phyloP scores from a whole-genome alignment of 2,113 vertebrate genomes.

The Pyxicephalus adspersus region DNA sequence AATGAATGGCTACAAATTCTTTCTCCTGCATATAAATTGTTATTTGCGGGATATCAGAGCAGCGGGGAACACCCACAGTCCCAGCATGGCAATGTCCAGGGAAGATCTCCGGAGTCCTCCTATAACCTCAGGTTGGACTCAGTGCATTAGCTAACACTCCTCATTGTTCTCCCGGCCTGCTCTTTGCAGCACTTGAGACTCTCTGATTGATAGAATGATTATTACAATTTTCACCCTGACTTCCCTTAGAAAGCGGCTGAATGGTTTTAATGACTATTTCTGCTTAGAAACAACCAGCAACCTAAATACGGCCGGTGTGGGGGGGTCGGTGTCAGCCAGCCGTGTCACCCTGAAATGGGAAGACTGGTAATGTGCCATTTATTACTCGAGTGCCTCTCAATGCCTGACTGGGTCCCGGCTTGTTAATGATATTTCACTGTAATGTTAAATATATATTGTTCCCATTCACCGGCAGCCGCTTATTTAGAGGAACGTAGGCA shows the following conservation, averaged over 20 bases:
- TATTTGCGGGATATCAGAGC: too few relatives aligned
- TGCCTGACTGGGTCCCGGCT: background rate
- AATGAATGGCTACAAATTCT: too few relatives aligned
- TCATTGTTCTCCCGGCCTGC: background rate
- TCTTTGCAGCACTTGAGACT: constrained; percentile 12
- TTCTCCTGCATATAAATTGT: too few relatives aligned
- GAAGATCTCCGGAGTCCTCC: background rate
- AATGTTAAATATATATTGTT: background rate
- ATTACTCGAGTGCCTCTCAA: constrained; percentile 1
- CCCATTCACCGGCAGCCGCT: background rate
- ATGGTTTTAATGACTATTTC: constrained; percentile 65
- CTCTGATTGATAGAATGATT: constrained; percentile 66
- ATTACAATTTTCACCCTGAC: constrained; percentile 71
- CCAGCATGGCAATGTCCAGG: too few relatives aligned
- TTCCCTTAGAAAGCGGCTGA: constrained; percentile 71
- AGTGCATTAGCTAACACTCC: background rate
- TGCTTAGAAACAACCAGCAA: constrained; percentile 74
- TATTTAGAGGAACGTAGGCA: too few relatives aligned
- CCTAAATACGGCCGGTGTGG: constrained; percentile 64
- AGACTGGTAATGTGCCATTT: constrained; percentile 15
- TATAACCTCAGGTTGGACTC: background rate
- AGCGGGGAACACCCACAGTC: too few relatives aligned
- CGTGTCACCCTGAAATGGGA: constrained; percentile 1
- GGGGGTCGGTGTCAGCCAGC: background rate
- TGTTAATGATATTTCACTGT: background rate